Evolutionary conservation across 2,888 invertebrate species (phyloP).

Genomic region (Yponomeuta cagnagella): DNA sequence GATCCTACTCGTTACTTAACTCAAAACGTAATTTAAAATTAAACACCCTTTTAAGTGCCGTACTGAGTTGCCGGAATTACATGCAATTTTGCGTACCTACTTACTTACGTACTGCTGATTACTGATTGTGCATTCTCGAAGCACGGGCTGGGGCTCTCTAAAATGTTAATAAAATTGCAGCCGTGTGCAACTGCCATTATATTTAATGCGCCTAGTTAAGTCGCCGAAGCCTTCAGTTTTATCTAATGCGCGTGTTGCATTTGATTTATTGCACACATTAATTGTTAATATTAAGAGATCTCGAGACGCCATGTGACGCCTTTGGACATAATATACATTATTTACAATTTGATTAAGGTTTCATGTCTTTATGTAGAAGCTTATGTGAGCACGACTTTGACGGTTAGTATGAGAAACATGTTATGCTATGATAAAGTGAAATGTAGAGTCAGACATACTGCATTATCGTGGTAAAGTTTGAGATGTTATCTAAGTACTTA

Average conservation of each 20-base stretch:
- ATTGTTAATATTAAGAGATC: constrained; percentile 51
- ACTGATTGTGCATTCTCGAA: constrained; percentile 43
- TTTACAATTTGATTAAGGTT: background rate
- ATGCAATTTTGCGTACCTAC: constrained; percentile 23
- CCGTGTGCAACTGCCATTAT: constrained; percentile 41
- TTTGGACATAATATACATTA: constrained; percentile 20
- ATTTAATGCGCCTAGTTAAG: constrained; percentile 43
- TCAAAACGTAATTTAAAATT: constrained; percentile 12
- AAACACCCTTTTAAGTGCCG: constrained; percentile 14
- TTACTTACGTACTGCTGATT: constrained; percentile 35
- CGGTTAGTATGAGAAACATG: background rate
- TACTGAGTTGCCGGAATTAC: constrained; percentile 14
- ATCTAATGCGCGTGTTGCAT: constrained; percentile 43
- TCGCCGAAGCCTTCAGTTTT: constrained; percentile 35
- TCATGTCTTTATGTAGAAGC: background rate
- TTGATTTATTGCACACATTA: constrained; percentile 47
- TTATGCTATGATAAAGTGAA: background rate
- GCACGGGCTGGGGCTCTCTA: constrained; percentile 37
- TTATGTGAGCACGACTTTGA: background rate
- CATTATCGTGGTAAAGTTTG: no score
- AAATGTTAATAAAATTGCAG: constrained; percentile 60
- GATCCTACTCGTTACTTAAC: constrained; percentile 2
- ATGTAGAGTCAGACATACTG: background rate
- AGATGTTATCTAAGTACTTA: no score
- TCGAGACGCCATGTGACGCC: constrained; percentile 39